phyloP scores from a whole-genome alignment of 2,113 vertebrate genomes.

The Clinocottus analis region DNA sequence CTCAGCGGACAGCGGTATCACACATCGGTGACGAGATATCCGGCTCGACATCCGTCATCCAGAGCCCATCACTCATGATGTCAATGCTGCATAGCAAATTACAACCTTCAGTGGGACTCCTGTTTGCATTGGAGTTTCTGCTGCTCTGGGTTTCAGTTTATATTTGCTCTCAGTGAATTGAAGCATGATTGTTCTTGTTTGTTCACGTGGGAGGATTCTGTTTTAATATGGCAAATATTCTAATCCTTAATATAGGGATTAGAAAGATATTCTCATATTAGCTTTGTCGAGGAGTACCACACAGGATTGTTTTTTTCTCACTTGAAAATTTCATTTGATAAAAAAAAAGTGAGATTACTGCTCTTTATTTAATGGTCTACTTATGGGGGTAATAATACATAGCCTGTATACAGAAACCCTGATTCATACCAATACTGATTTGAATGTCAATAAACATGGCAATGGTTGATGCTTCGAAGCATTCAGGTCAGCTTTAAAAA shows the following conservation, averaged over 20 bases:
- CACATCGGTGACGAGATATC: slow-evolving; percentile 39
- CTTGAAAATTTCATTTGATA: not conserved
- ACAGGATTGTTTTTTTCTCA: not conserved
- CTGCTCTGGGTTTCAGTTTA: slow-evolving; percentile 33
- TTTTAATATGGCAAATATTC: slow-evolving; percentile 25
- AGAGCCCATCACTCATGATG: slow-evolving; percentile 27
- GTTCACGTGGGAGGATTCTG: slow-evolving; percentile 49
- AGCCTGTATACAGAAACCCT: not conserved
- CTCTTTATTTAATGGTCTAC: not conserved
- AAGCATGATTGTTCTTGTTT: slow-evolving; percentile 49
- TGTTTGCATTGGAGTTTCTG: slow-evolving; percentile 7
- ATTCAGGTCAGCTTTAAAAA: slow-evolving; percentile 7
- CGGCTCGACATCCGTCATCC: slow-evolving; percentile 48
- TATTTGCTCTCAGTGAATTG: slow-evolving; percentile 51
- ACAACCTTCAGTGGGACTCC: slow-evolving; percentile 8
- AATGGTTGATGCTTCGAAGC: not conserved
- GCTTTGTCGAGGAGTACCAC: not conserved
- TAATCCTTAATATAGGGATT: too few relatives aligned
- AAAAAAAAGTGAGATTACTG: not conserved
- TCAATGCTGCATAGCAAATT: slow-evolving; percentile 17
- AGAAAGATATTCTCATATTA: not conserved
- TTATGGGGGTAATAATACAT: not conserved
- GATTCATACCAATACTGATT: not conserved
- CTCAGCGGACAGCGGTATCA: slow-evolving; percentile 11
- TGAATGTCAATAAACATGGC: not conserved